Percentiles rank a stretch among this genome's conserved stretches.
Evolutionary conservation across 2,797 vertebrate species (phyloP).

Genomic region (Xiphophorus birchmanni): DNA sequence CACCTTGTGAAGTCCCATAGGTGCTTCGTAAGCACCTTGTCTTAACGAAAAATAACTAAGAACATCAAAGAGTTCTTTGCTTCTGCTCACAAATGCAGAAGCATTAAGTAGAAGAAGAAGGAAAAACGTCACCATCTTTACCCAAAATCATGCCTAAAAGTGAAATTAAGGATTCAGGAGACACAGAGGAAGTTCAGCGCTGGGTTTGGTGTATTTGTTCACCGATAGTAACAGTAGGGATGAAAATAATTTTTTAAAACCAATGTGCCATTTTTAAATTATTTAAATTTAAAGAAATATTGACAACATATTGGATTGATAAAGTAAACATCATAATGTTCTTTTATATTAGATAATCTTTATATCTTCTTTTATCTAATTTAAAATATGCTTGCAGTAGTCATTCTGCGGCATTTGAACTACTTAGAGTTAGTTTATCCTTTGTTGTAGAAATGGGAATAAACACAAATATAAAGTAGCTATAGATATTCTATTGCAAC

Average conservation of each 20-base stretch:
- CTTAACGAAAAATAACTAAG: not conserved
- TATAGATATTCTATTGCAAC: constrained; percentile 18
- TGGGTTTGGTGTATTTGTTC: constrained; percentile 11
- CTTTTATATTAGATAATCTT: not conserved
- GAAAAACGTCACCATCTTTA: constrained; percentile 8
- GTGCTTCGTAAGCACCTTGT: not conserved
- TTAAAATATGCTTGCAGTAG: not conserved
- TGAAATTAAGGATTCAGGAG: constrained; percentile 22
- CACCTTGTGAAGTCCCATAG: constrained; percentile 57
- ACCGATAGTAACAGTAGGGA: not conserved
- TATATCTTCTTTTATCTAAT: not conserved
- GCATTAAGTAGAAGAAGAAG: constrained; percentile 17
- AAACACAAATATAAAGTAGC: constrained; percentile 21
- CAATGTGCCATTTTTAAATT: constrained; percentile 24
- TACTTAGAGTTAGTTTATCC: not conserved
- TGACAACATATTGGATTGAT: not conserved
- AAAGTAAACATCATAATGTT: not conserved
- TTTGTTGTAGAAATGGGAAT: not conserved
- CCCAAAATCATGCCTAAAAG: constrained; percentile 3
- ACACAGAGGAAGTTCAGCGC: not conserved
- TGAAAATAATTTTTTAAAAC: constrained; percentile 5
- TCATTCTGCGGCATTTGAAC: not conserved
- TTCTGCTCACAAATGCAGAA: constrained; percentile 9
- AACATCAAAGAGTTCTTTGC: not conserved
- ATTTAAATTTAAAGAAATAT: constrained; percentile 14